These are phyloP conservation scores for Brachyptera putata DNA, from an alignment of 2,888 invertebrate species.

Conservation along the genomic window DNA sequence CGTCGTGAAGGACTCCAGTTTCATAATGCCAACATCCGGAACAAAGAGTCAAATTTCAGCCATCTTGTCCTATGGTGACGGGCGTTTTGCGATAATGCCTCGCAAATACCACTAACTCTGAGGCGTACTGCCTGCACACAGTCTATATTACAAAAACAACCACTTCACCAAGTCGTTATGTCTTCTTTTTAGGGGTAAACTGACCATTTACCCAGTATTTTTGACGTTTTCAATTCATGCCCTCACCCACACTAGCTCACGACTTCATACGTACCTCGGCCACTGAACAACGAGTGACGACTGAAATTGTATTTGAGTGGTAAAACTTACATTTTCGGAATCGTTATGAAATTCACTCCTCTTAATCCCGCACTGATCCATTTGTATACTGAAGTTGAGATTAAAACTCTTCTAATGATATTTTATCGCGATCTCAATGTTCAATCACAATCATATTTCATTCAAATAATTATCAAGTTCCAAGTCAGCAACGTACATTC, in stretches of 20 bases:
- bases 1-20: conserved; percentile 60
- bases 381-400: not conserved
- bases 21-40: conserved; percentile 61
- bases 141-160: conserved; percentile 18
- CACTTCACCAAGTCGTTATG: conserved; percentile 16
- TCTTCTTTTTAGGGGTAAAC: conserved; percentile 31
- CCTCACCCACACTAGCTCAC: conserved; percentile 28
- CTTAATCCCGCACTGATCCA: not conserved
- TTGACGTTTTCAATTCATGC: conserved; percentile 32
- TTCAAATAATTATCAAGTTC: no score
- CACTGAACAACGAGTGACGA: conserved; percentile 15
- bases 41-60: conserved; percentile 68
- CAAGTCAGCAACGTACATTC: no score
- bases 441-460: not conserved
- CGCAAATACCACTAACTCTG: conserved; percentile 27
- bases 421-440: not conserved
- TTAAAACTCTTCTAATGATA: not conserved
- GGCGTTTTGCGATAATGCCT: conserved; percentile 30
- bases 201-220: conserved; percentile 31
- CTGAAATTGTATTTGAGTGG: no score
- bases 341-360: not conserved
- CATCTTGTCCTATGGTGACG: conserved; percentile 54
- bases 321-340: not conserved
- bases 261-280: conserved; percentile 29
- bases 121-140: conserved; percentile 16